phyloP scores from a whole-genome alignment of 2,797 vertebrate genomes.

The Epinephelus malabaricus region DNA sequence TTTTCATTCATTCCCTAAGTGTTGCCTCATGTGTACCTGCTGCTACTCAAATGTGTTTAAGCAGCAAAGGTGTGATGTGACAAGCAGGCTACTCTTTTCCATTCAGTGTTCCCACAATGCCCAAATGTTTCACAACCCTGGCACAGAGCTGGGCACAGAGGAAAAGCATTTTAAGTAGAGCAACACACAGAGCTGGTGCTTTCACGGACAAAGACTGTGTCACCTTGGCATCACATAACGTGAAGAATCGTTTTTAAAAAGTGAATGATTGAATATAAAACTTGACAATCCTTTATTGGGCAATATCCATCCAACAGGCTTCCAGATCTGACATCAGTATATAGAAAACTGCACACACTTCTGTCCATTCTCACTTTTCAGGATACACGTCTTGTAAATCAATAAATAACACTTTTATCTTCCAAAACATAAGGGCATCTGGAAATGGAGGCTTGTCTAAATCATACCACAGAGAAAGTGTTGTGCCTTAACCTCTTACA shows the following conservation, averaged over 20 bases:
- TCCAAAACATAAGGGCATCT: conserved; percentile 44
- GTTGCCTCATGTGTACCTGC: neutral
- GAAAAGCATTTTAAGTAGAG: conserved; percentile 47
- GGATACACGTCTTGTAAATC: conserved; percentile 58
- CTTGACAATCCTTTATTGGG: conserved; percentile 74
- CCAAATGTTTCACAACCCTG: conserved; percentile 47
- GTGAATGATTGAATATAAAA: conserved; percentile 30
- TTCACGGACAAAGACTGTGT: neutral
- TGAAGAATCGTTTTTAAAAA: neutral
- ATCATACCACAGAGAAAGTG: conserved; percentile 35
- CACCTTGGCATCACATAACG: neutral
- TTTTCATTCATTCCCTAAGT: neutral
- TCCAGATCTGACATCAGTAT: conserved; percentile 42
- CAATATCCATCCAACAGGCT: conserved; percentile 38
- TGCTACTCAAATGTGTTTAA: conserved; percentile 3
- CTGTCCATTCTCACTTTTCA: conserved; percentile 32
- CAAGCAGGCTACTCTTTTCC: conserved; percentile 18
- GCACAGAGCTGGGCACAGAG: conserved; percentile 38
- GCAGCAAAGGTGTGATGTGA: conserved; percentile 17
- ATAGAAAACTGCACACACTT: conserved; percentile 63
- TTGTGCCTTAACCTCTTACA: conserved; percentile 28
- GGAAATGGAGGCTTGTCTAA: conserved; percentile 26
- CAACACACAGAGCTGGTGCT: neutral
- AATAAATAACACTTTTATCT: conserved; percentile 75
- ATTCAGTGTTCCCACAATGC: conserved; percentile 31